Evolutionary conservation across 2,797 vertebrate genomes (phyloP).

Genomic region (Dipus sagitta): DNA sequence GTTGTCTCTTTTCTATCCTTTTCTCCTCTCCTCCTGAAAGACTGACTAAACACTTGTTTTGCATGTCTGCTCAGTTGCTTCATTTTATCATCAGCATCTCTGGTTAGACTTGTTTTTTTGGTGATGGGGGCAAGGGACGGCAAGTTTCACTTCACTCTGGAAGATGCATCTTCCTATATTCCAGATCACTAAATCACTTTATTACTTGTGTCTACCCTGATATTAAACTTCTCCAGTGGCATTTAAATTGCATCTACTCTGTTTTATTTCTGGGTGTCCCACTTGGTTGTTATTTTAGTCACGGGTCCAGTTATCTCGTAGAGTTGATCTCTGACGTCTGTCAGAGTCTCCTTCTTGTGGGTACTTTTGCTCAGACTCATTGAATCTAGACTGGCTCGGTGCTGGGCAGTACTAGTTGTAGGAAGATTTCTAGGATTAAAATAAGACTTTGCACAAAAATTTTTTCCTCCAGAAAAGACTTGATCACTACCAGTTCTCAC

Average conservation of each 20-base stretch:
- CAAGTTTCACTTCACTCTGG: background rate
- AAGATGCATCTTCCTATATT: background rate
- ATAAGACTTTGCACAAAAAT: background rate
- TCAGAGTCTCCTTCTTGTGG: background rate
- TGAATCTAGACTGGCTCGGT: background rate
- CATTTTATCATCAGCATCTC: background rate
- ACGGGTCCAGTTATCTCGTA: background rate
- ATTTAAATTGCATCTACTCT: conserved; percentile 35
- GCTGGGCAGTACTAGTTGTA: background rate
- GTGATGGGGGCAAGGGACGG: too few relatives aligned
- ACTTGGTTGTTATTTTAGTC: background rate
- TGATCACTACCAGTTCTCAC: background rate
- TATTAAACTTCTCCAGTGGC: background rate
- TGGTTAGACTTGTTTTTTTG: background rate
- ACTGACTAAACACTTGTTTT: conserved; percentile 29
- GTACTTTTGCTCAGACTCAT: background rate
- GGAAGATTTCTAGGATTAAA: background rate
- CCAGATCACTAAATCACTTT: background rate
- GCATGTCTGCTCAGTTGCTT: background rate
- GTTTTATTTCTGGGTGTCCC: conserved; percentile 25
- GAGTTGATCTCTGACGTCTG: background rate
- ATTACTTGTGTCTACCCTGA: conserved; percentile 21
- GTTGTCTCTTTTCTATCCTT: background rate
- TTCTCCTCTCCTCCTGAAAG: background rate
- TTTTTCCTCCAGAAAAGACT: background rate